Conservation (phyloP, 2,113 vertebrate genomes). For the Cavia porcellus region DNA sequence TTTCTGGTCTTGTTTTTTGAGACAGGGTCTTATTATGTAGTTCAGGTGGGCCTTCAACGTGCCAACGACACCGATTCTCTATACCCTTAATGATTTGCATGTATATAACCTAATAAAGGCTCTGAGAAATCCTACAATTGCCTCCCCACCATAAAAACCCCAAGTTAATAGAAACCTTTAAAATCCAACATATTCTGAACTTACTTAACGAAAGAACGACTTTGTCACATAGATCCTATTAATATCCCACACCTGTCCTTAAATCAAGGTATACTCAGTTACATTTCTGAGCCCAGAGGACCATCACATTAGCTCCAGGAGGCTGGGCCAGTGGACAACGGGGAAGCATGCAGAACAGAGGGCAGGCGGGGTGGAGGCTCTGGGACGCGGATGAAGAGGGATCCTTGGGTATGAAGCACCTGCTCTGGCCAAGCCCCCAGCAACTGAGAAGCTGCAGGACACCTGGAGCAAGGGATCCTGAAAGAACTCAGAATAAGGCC, state of each 20-base stretch:
- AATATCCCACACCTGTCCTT: background rate
- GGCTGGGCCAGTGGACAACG: background rate
- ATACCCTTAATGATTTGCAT: background rate
- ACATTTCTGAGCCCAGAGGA: background rate
- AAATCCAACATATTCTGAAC: conserved; percentile 4
- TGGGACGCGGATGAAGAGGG: background rate
- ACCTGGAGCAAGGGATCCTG: background rate
- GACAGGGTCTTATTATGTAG: background rate
- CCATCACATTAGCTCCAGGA: background rate
- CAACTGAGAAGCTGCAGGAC: background rate
- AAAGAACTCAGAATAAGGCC: background rate
- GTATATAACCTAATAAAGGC: background rate
- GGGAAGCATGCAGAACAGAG: background rate
- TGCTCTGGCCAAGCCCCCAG: conserved; percentile 19
- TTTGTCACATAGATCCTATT: background rate
- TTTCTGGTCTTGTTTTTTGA: background rate
- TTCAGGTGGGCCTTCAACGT: background rate
- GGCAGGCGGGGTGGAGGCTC: background rate
- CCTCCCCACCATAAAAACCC: background rate
- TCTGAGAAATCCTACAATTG: background rate
- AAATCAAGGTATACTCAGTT: background rate
- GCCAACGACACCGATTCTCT: background rate
- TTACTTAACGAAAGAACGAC: background rate
- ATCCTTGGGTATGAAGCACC: background rate
- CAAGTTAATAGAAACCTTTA: background rate